Base-by-base conservation (phyloP, 2,113 vertebrate genomes). In the Cepphus grylle region DNA sequence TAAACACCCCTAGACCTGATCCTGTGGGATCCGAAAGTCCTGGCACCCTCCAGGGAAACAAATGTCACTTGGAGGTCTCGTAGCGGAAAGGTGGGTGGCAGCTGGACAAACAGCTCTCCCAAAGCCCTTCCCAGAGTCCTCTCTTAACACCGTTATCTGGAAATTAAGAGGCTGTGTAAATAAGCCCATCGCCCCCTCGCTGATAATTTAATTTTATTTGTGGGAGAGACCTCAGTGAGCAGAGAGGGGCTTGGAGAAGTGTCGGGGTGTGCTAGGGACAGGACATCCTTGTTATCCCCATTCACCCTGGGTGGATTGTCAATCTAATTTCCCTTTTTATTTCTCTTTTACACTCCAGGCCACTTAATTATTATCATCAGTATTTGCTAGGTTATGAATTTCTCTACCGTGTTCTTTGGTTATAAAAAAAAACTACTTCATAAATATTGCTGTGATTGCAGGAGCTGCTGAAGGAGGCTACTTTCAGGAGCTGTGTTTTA, bases 121-220 rank as follows among this genome's bases (percentile, higher is more conserved):
- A 32, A 47, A 85, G 36, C 6, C 50, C 40, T 50, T 49, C 45
- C 14, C 1, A 12, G 43, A 21, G 25, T 25, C 70, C 11, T 13
- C 45, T 61, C 26, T 34, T 47, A 52, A 26, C 38, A 8, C 25
- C 1, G 2, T 59, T 43, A 58, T 4, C 59, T 66, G 47, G 50
- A 50, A 62, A 55, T 58, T 3, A 19, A 15, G 59, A 30, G 11
- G 8, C 30, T 58, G 27, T 52, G 49, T 27, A 12, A 66, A 85
- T 43, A 43, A 90, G 0, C 20, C 45, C 22, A 11, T 61, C 63
- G 16, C 1, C 20, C 29, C 26, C 36, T 34, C 0, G 0, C 21
- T 43, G 59, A 15, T 63, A 25, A 63, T 86, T 74, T 8, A 5
- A 22, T 71, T 82, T 86, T 36, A 32, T 47, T 38, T 14, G 21